A percentile compares a stretch with the other conserved stretches of the same genome.
phyloP scores from a whole-genome alignment of 2,888 invertebrate species.

The Platerodrilus igneus region DNA sequence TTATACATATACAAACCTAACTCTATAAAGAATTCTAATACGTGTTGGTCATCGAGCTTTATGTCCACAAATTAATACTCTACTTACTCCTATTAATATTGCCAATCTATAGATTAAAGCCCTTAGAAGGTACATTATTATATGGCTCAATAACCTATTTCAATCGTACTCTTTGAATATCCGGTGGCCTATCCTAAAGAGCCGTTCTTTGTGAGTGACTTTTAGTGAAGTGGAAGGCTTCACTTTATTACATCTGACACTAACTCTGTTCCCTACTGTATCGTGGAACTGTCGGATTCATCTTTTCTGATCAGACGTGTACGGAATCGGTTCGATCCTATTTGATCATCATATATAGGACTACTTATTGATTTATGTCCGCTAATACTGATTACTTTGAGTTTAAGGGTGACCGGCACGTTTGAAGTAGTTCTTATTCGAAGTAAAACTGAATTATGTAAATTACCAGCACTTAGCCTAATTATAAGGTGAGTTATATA shows the following conservation, averaged over 20 bases:
- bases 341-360: conserved; percentile 25
- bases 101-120: too few relatives aligned
- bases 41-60: too few relatives aligned
- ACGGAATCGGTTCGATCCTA: conserved; percentile 18
- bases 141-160: conserved; percentile 6
- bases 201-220: conserved; percentile 14
- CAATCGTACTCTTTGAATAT: conserved; percentile 19
- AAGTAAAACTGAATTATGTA: too few relatives aligned
- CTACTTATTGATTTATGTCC: conserved; percentile 20
- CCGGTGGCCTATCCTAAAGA: conserved; percentile 17
- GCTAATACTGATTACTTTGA: conserved; percentile 19
- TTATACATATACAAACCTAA: too few relatives aligned
- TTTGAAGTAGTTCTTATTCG: too few relatives aligned
- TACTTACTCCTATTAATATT: too few relatives aligned
- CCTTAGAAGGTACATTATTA: too few relatives aligned
- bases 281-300: conserved; percentile 29
- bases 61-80: too few relatives aligned
- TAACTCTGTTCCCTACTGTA: conserved; percentile 27
- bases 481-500: too few relatives aligned
- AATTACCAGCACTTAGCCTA: too few relatives aligned
- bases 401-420: too few relatives aligned
- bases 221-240: conserved; percentile 30
- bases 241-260: conserved; percentile 35
- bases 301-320: conserved; percentile 27
- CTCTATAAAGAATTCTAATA: too few relatives aligned